Percentiles rank a stretch among this genome's conserved stretches.
Conservation (phyloP, 2,113 vertebrate species). For the Ciconia boyciana region DNA sequence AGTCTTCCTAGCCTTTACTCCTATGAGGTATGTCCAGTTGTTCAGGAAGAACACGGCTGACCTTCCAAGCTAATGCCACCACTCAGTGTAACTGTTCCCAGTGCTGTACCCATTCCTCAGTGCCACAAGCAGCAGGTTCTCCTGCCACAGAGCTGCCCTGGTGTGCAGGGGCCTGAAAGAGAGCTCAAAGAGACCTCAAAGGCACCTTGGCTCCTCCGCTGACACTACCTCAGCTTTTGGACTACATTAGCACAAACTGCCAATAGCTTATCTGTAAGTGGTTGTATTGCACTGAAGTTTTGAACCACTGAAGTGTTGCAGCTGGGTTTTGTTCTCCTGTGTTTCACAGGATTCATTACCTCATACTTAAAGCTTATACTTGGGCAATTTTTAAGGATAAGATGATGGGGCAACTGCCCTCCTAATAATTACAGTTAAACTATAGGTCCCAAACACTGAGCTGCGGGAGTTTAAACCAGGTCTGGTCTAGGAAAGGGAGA, state of each 20-base stretch:
- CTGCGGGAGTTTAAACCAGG: not conserved
- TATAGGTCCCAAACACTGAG: not conserved
- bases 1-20: not conserved
- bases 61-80: not conserved
- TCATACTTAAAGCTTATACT: not conserved
- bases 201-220: fast-evolving
- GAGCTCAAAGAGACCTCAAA: no score
- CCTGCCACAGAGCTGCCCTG: not conserved
- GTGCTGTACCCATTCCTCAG: not conserved
- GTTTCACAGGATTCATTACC: not conserved
- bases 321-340: not conserved
- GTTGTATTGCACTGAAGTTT: not conserved
- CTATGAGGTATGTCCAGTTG: not conserved
- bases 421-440: not conserved
- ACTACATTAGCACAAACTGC: not conserved
- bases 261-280: not conserved
- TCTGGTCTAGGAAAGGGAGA: not conserved
- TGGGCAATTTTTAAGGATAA: not conserved
- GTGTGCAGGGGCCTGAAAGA: not conserved
- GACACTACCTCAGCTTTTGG: not conserved
- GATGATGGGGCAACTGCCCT: not conserved
- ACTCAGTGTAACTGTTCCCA: not conserved
- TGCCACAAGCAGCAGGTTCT: not conserved
- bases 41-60: not conserved
- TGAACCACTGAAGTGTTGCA: not conserved